A percentile compares a stretch with the other conserved stretches of the same genome.
Conservation (phyloP, 2,888 invertebrate genomes). For the Ochropacha duplaris region DNA sequence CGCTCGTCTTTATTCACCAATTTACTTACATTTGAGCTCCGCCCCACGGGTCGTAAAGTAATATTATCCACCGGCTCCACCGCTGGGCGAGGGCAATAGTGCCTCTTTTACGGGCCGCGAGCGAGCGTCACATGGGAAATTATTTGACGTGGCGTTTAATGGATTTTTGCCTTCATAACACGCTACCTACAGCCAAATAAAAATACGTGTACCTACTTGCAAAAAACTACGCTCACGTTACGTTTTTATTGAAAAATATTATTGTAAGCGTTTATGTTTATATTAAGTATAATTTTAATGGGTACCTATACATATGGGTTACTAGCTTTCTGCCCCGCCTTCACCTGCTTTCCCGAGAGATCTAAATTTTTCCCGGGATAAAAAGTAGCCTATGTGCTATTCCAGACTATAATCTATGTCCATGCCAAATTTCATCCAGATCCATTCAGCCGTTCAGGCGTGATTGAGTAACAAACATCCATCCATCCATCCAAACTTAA, state of each 20-base stretch:
- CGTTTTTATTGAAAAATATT: slow-evolving; percentile 32
- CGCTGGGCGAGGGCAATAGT: slow-evolving; percentile 79
- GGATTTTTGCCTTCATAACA: slow-evolving; percentile 83
- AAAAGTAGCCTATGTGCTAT: too few species aligned
- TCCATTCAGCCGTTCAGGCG: too few species aligned
- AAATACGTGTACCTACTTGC: slow-evolving; percentile 51
- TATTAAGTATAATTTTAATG: slow-evolving; percentile 2
- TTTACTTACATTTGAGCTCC: slow-evolving; percentile 78
- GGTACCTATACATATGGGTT: not conserved
- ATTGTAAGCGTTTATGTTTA: slow-evolving; percentile 1
- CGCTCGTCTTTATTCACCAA: slow-evolving; percentile 77
- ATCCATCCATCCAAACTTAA: too few species aligned
- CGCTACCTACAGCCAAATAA: slow-evolving; percentile 77
- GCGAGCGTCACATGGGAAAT: slow-evolving; percentile 82
- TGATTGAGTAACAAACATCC: too few species aligned
- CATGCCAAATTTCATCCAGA: too few species aligned
- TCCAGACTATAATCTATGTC: too few species aligned
- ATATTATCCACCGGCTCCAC: slow-evolving; percentile 78
- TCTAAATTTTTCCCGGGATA: too few species aligned
- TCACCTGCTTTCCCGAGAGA: too few species aligned
- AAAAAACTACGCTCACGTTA: slow-evolving; percentile 34
- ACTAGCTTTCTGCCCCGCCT: too few species aligned
- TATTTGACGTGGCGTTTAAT: slow-evolving; percentile 83
- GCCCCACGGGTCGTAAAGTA: slow-evolving; percentile 79
- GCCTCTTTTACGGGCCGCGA: slow-evolving; percentile 82